Base-by-base conservation (phyloP, 2,888 invertebrate species). In the Isotomurus palustris region DNA sequence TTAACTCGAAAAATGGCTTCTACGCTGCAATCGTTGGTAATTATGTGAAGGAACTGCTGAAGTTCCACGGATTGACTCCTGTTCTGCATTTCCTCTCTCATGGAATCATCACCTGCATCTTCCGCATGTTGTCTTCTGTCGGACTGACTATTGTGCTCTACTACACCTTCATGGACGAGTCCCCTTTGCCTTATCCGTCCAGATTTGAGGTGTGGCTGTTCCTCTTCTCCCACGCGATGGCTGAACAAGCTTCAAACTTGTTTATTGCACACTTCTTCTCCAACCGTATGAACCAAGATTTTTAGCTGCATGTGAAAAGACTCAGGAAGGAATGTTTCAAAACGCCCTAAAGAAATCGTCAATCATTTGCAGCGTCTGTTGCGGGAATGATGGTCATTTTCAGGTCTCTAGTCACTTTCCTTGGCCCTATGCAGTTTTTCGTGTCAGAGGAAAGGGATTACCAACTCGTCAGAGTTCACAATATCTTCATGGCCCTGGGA, bases 21-120 rank as follows among this genome's bases (percentile, higher is more conserved):
- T 8, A 8, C n/a, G n/a, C 5, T 38, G 21, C 40, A 38, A 36
- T 17, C 10, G 24, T 22, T 43, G 21, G 43, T 5, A 6, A 3
- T 22, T 5, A 43, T 43, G 22, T 43, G 12, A 21, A 61, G 61
- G 61, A 62, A 45, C 53, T 64, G 6, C 29, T 64, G 1, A 58
- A 60, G 53, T 48, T 60, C 14, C 64, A 64, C 32, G 64, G 64
- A n/a, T 45, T 64, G 53, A 58, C 60, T 10, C 56, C 53, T 27
- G n/a, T 28, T 1, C 53, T 60, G 36, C 56, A 58, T 27, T 64
- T 58, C 60, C 38, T 60, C 5, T 56, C 64, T 5, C 50, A 53
- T 25, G n/a, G 52, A 21, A 48, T 60, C 10, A 53, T 55, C 12
- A 41, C 47, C 2, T 25, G 29, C 1, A 3, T 56, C 17, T 22